phyloP scores from a whole-genome alignment of 1,140 invertebrate genomes.

The Drosophila lacteicornis region DNA sequence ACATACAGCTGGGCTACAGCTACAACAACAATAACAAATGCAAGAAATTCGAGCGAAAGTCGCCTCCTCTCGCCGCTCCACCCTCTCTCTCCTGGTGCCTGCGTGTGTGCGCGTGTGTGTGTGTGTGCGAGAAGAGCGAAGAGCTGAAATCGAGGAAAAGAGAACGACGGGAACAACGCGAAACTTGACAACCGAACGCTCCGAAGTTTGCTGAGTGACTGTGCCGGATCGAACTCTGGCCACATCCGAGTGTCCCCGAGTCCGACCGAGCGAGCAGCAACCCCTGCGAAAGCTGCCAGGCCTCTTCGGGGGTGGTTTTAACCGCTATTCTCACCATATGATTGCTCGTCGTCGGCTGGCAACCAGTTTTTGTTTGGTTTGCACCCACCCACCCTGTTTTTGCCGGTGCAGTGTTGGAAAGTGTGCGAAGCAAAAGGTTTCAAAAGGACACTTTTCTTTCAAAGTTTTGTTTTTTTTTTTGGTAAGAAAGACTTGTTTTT shows the following conservation, averaged over 20 bases:
- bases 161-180: constrained; percentile 54
- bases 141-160: constrained; percentile 67
- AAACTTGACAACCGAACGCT: constrained; percentile 73
- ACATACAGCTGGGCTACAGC: constrained; percentile 16
- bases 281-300: constrained; percentile 61
- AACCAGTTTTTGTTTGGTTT: constrained; percentile 25
- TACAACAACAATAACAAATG: constrained; percentile 42
- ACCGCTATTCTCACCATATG: constrained; percentile 45
- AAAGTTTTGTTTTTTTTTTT: too few species aligned
- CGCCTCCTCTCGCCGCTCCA: constrained; percentile 30
- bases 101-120: constrained; percentile 36
- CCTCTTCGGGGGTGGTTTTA: constrained; percentile 30
- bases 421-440: neutral
- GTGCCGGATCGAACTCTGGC: constrained; percentile 50
- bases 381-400: constrained; percentile 23
- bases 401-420: constrained; percentile 19
- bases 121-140: constrained; percentile 68
- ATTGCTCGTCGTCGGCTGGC: constrained; percentile 16
- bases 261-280: constrained; percentile 23
- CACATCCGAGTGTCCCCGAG: neutral
- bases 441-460: too few species aligned
- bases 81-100: constrained; percentile 8
- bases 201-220: constrained; percentile 75
- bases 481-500: too few species aligned
- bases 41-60: constrained; percentile 45